Base-by-base conservation (phyloP, 2,888 invertebrate genomes). In the Campopleginae sp. region DNA sequence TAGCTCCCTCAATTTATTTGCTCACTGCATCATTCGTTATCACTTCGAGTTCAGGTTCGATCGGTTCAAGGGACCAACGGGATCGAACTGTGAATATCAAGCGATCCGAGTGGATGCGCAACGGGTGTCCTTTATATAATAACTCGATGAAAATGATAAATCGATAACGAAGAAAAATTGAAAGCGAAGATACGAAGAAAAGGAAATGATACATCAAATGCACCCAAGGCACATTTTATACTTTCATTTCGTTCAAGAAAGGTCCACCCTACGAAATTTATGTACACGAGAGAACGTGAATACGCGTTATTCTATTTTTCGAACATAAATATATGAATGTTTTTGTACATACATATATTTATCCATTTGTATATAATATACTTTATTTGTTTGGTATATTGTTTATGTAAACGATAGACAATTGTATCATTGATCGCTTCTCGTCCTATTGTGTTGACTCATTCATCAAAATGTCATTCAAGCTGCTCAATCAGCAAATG, bases 181-280 rank as follows among this genome's bases (percentile, higher is more conserved):
- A 38, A 23, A n/a, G 38, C 48, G 61, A 27, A 76, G 42, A 66
- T 27, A 58, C 38, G 38, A 68, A 48, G 71, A 48, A 65, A 78
- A 80, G 63, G 27, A 82, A 84, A 79, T 66, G 66, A 88, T 87
- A 90, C 87, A 88, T 90, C 84, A 87, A 88, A 90, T 93, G 93
- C 90, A 93, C 93, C 91, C 91, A 93, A 93, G 93, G 93, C 93
- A 93, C 93, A 91, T 92, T 91, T 92, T 92, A 93, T 91, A 93
- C 93, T 93, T 93, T 93, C 93, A 92, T 90, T 91, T 90, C 90
- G 89, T 92, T 86, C 82, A 85, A 88, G 86, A 84, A 88, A 88
- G 87, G 84, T 88, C 86, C 87, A 85, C 84, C 80, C 85, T 85
- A 86, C 27, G 75, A 54, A 75, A 80, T 79, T 77, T 86, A 82